phyloP scores from a whole-genome alignment of 2,797 vertebrate species.

The Calcarius lapponicus region DNA sequence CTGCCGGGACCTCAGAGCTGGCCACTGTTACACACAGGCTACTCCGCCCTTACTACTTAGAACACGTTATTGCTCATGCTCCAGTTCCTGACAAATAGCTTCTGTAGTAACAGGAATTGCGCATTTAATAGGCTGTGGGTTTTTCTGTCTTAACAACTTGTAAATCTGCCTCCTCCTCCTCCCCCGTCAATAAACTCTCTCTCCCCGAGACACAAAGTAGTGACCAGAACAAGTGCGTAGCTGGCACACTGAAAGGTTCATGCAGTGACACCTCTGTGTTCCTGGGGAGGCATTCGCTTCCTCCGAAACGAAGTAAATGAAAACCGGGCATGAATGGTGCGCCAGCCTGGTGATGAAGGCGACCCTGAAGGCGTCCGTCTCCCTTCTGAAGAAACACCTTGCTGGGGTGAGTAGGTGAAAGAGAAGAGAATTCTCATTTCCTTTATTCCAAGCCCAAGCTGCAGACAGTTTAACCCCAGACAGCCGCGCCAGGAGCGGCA shows the following conservation, averaged over 20 bases:
- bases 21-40: accelerated
- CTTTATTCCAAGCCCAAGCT: neutral
- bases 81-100: neutral
- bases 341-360: accelerated
- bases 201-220: neutral
- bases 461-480: neutral
- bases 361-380: neutral
- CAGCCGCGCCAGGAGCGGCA: neutral
- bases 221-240: neutral
- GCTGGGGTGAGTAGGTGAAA: neutral
- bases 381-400: neutral
- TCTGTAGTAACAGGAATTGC: neutral
- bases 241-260: accelerated
- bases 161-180: neutral
- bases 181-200: neutral
- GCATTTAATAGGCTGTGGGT: neutral
- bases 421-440: accelerated
- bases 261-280: accelerated
- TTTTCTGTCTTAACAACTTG: neutral
- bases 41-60: accelerated
- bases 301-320: neutral
- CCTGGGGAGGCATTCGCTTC: accelerated
- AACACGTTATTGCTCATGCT: neutral
- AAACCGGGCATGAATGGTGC: accelerated
- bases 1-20: neutral